phyloP scores from a whole-genome alignment of 2,113 vertebrate genomes.

The Bufo bufo region DNA sequence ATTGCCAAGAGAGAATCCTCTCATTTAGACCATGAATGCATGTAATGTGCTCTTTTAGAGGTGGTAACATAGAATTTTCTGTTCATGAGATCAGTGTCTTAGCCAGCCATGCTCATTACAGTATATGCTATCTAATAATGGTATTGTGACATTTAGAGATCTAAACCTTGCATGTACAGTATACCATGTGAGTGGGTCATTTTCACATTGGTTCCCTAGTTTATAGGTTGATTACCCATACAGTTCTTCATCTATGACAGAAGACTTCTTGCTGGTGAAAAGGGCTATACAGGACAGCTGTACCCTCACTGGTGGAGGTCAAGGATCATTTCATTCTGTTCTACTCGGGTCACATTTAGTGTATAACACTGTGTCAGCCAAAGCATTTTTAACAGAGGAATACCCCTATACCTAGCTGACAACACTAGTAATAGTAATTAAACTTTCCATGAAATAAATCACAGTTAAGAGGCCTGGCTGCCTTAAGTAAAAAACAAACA shows the following conservation, averaged over 20 bases:
- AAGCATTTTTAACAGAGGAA: no score
- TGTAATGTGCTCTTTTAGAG: not conserved
- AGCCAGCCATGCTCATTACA: not conserved
- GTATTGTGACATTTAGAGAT: not conserved
- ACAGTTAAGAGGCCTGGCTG: not conserved
- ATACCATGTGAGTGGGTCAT: not conserved
- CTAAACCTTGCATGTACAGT: not conserved
- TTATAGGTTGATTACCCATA: not conserved
- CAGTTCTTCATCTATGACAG: not conserved
- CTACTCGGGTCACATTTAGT: not conserved
- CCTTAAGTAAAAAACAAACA: not conserved
- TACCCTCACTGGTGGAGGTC: not conserved
- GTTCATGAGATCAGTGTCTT: not conserved
- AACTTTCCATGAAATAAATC: not conserved
- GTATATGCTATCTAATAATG: not conserved
- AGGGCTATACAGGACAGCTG: not conserved
- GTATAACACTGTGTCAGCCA: not conserved
- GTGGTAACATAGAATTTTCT: not conserved
- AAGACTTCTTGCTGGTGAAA: not conserved
- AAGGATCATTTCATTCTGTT: not conserved
- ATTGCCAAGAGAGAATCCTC: not conserved
- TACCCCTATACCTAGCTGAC: no score
- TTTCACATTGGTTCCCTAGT: not conserved
- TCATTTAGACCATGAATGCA: not conserved
- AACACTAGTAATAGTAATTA: no score